A percentile compares a stretch with the other conserved stretches of the same genome.
These are phyloP conservation scores for Nomada fabriciana DNA, from an alignment of 2,888 invertebrate species.

Conservation along the genomic window DNA sequence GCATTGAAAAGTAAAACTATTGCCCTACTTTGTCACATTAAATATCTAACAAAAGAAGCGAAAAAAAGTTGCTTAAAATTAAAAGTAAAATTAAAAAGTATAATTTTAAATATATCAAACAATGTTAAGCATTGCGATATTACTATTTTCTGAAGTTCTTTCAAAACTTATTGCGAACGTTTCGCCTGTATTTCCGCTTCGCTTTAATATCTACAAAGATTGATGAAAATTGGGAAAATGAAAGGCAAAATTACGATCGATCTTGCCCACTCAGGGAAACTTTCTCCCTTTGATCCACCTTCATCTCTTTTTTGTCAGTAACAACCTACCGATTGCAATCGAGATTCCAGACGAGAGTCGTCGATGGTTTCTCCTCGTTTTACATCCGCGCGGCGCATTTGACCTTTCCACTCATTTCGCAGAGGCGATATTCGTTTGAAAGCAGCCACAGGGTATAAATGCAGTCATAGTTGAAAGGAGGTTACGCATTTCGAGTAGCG, in stretches of 20 bases:
- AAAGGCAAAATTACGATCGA: slow-evolving; percentile 21
- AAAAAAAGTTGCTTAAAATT: too few relatives aligned
- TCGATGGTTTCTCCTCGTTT: slow-evolving; percentile 26
- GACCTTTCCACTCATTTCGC: slow-evolving; percentile 12
- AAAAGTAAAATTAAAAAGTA: too few relatives aligned
- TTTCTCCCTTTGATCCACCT: slow-evolving; percentile 5
- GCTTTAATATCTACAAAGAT: slow-evolving; percentile 17
- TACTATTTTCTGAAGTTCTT: too few relatives aligned
- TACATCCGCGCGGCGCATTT: slow-evolving; percentile 26
- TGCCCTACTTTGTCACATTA: too few relatives aligned
- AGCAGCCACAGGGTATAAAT: neutral
- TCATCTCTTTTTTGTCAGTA: neutral
- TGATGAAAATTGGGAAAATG: slow-evolving; percentile 26
- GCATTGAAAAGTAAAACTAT: too few relatives aligned
- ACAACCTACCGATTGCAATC: slow-evolving; percentile 18
- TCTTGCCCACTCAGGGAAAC: slow-evolving; percentile 1
- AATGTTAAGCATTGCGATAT: too few relatives aligned
- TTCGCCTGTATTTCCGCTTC: neutral
- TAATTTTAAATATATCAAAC: too few relatives aligned
- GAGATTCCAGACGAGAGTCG: slow-evolving; percentile 27
- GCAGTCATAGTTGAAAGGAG: neutral
- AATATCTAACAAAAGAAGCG: too few relatives aligned
- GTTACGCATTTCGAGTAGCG: slow-evolving; percentile 2
- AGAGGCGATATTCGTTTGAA: neutral
- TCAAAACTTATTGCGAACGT: neutral